Conservation (phyloP, 2,888 invertebrate species). For the Candidula unifasciata region DNA sequence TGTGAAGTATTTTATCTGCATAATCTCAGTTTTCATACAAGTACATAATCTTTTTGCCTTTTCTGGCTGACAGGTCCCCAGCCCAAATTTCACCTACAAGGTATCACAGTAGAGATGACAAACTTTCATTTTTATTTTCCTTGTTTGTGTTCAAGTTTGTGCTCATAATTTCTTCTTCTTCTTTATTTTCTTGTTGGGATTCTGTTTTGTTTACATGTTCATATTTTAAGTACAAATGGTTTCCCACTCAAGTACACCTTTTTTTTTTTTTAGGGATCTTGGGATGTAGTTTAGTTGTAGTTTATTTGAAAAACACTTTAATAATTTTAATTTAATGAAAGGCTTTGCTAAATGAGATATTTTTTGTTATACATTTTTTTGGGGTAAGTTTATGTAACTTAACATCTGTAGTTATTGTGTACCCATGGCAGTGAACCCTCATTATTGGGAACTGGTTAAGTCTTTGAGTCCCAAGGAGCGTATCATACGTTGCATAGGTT, state of each 20-base stretch:
- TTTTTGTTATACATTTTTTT: too few species aligned
- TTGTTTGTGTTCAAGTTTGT: neutral
- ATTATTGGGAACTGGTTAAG: too few species aligned
- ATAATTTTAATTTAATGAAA: too few species aligned
- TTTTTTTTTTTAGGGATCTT: neutral
- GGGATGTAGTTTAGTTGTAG: neutral
- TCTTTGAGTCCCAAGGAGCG: too few species aligned
- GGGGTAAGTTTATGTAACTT: too few species aligned
- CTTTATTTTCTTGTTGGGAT: neutral
- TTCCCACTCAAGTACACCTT: neutral
- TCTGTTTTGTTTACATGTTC: neutral
- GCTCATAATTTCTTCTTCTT: neutral
- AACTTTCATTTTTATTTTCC: neutral
- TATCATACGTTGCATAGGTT: too few species aligned
- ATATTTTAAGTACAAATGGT: neutral
- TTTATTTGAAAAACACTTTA: neutral
- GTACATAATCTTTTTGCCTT: slow-evolving; percentile 28
- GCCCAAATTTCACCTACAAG: slow-evolving; percentile 52
- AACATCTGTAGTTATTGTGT: too few species aligned
- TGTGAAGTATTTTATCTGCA: too few species aligned
- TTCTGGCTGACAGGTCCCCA: slow-evolving; percentile 42
- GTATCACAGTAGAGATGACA: slow-evolving; percentile 36
- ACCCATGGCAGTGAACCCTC: too few species aligned
- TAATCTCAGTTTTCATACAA: slow-evolving; percentile 9
- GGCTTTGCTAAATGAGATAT: too few species aligned